phyloP scores from a whole-genome alignment of 2,113 vertebrate species.

The Progne subis region DNA sequence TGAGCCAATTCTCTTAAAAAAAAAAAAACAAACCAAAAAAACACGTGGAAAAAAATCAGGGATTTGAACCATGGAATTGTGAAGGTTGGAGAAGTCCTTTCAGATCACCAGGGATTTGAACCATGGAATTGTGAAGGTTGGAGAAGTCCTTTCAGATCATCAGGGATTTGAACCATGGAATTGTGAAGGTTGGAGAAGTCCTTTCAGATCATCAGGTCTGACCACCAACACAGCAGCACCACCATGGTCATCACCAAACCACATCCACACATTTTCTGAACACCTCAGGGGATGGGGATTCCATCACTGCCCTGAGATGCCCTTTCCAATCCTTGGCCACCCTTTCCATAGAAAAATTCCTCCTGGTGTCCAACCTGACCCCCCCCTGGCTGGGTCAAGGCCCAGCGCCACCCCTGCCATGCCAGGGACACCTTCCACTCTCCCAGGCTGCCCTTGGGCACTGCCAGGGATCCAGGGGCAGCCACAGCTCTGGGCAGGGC shows the following conservation, averaged over 20 bases:
- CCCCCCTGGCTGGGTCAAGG: background rate
- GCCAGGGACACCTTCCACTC: background rate
- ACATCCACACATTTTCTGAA: rapidly evolving
- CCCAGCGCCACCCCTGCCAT: background rate
- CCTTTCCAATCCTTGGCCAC: no score
- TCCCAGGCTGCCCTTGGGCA: background rate
- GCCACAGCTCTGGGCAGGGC: background rate
- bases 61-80: no score
- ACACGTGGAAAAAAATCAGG: no score
- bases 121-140: no score
- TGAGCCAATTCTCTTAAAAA: background rate
- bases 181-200: background rate
- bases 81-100: no score
- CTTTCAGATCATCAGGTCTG: background rate
- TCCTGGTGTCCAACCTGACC: background rate
- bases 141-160: no score
- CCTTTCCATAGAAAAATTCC: background rate
- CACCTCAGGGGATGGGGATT: no score
- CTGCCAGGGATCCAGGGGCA: background rate
- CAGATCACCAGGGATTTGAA: no score
- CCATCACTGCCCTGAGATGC: background rate
- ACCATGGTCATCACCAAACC: background rate
- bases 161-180: no score
- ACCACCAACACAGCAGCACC: background rate
- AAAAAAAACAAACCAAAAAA: background rate